Evolutionary conservation across 2,888 invertebrate genomes (phyloP).

Genomic region (Hoplodrina ambigua): DNA sequence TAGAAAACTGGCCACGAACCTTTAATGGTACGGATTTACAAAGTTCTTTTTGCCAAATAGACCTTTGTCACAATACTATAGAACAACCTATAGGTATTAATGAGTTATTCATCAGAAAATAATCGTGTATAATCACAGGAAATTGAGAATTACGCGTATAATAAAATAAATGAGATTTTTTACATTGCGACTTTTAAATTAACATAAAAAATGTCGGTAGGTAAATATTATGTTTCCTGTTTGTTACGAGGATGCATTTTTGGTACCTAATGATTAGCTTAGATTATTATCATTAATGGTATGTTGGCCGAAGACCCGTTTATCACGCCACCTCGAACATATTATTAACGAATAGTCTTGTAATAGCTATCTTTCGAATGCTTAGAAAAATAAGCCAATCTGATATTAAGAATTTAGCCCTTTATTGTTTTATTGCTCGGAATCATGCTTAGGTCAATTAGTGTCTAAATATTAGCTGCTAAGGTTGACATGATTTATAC

Average conservation of each 20-base stretch:
- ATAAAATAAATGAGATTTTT: slow-evolving; percentile 70
- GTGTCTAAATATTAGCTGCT: not conserved
- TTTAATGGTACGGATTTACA: not conserved
- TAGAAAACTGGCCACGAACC: not conserved
- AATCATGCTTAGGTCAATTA: slow-evolving; percentile 13
- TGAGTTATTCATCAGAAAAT: slow-evolving; percentile 44
- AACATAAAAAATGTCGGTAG: slow-evolving; percentile 61
- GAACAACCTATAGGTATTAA: slow-evolving; percentile 19
- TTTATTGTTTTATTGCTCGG: not conserved
- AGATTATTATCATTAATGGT: slow-evolving; percentile 47
- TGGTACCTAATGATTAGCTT: slow-evolving; percentile 55
- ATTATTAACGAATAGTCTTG: slow-evolving; percentile 43
- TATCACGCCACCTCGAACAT: slow-evolving; percentile 50
- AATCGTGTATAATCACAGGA: slow-evolving; percentile 58
- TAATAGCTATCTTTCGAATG: slow-evolving; percentile 39
- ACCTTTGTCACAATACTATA: slow-evolving; percentile 36
- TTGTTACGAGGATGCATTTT: slow-evolving; percentile 60
- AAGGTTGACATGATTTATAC: not conserved
- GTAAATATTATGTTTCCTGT: slow-evolving; percentile 63
- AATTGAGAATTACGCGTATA: slow-evolving; percentile 59
- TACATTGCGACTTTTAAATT: slow-evolving; percentile 59
- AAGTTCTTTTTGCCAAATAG: not conserved
- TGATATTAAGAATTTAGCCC: slow-evolving; percentile 13
- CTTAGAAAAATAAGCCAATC: slow-evolving; percentile 17
- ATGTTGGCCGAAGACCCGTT: slow-evolving; percentile 42